Percentiles rank a stretch among this genome's conserved stretches.
Evolutionary conservation across 1,140 invertebrate species (phyloP).

Genomic region (Heterodera schachtii): DNA sequence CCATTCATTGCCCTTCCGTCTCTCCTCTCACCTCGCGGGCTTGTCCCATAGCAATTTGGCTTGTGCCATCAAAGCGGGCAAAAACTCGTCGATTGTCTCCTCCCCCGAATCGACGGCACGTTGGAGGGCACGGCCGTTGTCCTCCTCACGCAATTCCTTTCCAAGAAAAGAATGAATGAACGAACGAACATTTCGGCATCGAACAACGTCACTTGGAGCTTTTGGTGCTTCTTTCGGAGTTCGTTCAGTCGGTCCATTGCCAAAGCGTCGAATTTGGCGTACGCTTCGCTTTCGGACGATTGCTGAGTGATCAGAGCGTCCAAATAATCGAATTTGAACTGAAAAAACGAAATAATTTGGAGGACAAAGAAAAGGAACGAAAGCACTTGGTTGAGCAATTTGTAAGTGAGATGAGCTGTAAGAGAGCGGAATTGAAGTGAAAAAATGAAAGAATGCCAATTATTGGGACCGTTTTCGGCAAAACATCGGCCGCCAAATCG

Average conservation of each 20-base stretch:
- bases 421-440: background rate
- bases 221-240: constrained; percentile 88
- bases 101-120: constrained; percentile 49
- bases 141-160: constrained; percentile 47
- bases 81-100: constrained; percentile 46
- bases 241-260: constrained; percentile 86
- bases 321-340: constrained; percentile 75
- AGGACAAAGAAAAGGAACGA: constrained; percentile 20
- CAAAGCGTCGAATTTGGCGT: constrained; percentile 92
- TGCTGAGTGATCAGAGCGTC: constrained; percentile 96
- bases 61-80: constrained; percentile 96
- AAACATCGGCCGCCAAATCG: constrained; percentile 93
- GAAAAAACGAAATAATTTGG: constrained; percentile 57
- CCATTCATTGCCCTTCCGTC: background rate
- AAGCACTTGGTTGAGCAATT: constrained; percentile 84
- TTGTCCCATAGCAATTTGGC: constrained; percentile 82
- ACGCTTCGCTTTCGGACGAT: constrained; percentile 93
- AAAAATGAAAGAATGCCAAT: background rate
- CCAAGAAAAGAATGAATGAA: constrained; percentile 17
- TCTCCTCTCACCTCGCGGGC: constrained; percentile 70
- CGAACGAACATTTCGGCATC: constrained; percentile 26
- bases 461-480: constrained; percentile 84
- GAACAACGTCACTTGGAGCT: constrained; percentile 76
- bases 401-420: constrained; percentile 82
- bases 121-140: constrained; percentile 36